A percentile compares a stretch with the other conserved stretches of the same genome.
phyloP scores from a whole-genome alignment of 2,113 vertebrate species.

The Ceyx margarethae region DNA sequence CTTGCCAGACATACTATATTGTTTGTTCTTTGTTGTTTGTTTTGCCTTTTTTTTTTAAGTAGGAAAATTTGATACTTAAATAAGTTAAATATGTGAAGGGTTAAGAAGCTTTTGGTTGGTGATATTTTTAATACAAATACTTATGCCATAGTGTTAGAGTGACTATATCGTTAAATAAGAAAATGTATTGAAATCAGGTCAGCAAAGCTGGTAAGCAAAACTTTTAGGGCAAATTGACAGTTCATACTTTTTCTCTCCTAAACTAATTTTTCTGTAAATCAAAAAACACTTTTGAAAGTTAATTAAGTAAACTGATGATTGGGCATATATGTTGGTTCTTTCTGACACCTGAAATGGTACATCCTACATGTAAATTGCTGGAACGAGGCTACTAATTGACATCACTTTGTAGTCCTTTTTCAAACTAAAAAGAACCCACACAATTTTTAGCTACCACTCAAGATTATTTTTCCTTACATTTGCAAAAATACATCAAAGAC shows the following conservation, averaged over 20 bases:
- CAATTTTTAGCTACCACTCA: not conserved
- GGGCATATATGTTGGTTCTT: not conserved
- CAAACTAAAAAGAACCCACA: not conserved
- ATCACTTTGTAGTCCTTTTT: slow-evolving; percentile 2
- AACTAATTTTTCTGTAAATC: not conserved
- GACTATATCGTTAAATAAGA: slow-evolving; percentile 12
- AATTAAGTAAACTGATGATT: slow-evolving; percentile 39
- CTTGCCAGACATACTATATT: not conserved
- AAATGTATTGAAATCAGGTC: slow-evolving; percentile 14
- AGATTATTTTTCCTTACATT: not conserved
- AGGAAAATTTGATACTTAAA: not conserved
- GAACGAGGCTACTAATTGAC: slow-evolving; percentile 24
- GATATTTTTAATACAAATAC: not conserved
- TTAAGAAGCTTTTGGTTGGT: not conserved
- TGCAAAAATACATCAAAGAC: not conserved
- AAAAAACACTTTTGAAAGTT: not conserved
- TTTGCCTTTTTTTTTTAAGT: not conserved
- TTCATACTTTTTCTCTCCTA: slow-evolving; percentile 27
- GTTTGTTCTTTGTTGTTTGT: not conserved
- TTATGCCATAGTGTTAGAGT: not conserved
- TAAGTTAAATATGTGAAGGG: not conserved
- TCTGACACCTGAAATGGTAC: not conserved
- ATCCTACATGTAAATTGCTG: slow-evolving; percentile 23
- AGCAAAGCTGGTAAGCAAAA: slow-evolving; percentile 28
- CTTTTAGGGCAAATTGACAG: not conserved